Conservation (phyloP, 92 coral and sea anemone species). For the Siderastrea siderea region DNA sequence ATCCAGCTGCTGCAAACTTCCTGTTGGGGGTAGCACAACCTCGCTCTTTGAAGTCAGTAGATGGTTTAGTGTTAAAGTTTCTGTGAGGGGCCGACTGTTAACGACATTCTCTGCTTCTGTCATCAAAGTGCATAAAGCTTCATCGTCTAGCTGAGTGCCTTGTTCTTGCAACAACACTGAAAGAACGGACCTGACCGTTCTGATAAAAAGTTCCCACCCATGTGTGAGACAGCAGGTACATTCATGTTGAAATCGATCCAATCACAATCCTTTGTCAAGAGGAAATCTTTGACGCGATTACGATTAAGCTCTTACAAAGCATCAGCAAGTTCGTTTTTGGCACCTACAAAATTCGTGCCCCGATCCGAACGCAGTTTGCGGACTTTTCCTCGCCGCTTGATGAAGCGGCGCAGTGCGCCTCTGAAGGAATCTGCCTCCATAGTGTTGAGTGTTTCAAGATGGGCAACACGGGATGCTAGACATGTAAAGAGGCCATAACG, state of each 20-base stretch:
- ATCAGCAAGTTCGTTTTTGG: constrained; percentile 44
- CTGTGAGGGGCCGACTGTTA: constrained; percentile 57
- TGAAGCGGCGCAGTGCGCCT: constrained; percentile 37
- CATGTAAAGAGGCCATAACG: constrained; percentile 48
- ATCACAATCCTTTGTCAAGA: constrained; percentile 42
- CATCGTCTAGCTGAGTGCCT: constrained; percentile 61
- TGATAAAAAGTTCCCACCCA: constrained; percentile 49
- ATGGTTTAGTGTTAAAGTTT: constrained; percentile 69
- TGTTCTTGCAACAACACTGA: constrained; percentile 46
- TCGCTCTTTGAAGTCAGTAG: constrained; percentile 45
- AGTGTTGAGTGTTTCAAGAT: constrained; percentile 43
- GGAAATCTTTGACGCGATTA: constrained; percentile 30
- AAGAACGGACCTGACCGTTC: constrained; percentile 53
- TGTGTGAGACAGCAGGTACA: constrained; percentile 45
- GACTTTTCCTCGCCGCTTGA: constrained; percentile 50
- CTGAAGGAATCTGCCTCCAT: constrained; percentile 51
- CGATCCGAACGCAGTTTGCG: constrained; percentile 49
- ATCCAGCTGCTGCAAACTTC: constrained; percentile 50
- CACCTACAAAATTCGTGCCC: constrained; percentile 55
- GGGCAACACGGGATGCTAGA: constrained; percentile 49
- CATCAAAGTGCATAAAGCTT: constrained; percentile 45
- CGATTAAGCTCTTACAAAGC: constrained; percentile 38
- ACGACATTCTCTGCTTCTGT: constrained; percentile 23
- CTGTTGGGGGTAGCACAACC: constrained; percentile 61
- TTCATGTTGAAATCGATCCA: constrained; percentile 51